phyloP scores from a whole-genome alignment of 2,888 invertebrate species.

The Leucania comma region DNA sequence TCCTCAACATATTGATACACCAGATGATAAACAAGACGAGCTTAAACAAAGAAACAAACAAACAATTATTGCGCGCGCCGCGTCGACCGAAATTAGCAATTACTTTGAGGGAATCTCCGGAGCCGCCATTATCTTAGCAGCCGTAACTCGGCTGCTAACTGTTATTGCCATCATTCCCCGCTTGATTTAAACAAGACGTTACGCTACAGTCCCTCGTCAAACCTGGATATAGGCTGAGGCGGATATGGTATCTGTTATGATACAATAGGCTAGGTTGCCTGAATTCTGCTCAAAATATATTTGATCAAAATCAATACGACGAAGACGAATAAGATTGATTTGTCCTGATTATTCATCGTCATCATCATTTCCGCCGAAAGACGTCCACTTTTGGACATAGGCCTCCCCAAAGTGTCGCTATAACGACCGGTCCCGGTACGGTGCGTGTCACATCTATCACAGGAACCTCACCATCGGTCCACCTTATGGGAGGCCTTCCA shows the following conservation, averaged over 20 bases:
- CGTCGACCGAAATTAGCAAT: constrained; percentile 85
- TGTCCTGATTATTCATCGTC: constrained; percentile 19
- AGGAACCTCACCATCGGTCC: no score
- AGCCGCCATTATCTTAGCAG: constrained; percentile 82
- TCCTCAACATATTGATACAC: constrained; percentile 41
- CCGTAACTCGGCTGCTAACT: constrained; percentile 85
- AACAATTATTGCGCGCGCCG: constrained; percentile 80
- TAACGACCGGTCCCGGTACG: no score
- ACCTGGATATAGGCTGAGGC: constrained; percentile 37
- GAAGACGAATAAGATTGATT: background rate
- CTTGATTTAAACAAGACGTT: constrained; percentile 89
- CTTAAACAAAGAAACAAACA: constrained; percentile 78
- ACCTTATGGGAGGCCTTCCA: no score
- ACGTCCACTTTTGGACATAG: no score
- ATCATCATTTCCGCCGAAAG: no score
- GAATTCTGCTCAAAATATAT: no score
- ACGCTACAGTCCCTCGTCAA: constrained; percentile 73
- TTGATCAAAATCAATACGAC: no score
- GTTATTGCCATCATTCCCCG: constrained; percentile 87
- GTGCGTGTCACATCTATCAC: no score
- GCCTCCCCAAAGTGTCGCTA: no score
- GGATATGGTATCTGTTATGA: constrained; percentile 54
- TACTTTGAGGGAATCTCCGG: constrained; percentile 84
- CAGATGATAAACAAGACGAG: constrained; percentile 49
- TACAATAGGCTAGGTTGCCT: background rate